Percentiles rank a stretch among this genome's conserved stretches.
These are phyloP conservation scores for Orchesella cincta DNA, from an alignment of 1,140 invertebrate genomes.

Conservation along the genomic window DNA sequence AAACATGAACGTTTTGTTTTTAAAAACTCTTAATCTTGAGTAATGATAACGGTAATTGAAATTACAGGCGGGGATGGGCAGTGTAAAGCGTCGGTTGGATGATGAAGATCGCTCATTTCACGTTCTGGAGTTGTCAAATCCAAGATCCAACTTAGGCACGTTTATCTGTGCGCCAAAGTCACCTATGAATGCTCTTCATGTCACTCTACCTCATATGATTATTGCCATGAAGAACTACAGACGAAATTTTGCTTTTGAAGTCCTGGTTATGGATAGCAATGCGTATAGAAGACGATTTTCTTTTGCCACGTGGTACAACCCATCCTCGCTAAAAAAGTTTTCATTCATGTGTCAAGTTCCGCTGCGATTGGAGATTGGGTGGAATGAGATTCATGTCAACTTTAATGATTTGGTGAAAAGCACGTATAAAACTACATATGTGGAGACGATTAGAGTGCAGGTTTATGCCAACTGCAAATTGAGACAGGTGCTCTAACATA, in stretches of 20 bases:
- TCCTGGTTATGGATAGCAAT: constrained; percentile 34
- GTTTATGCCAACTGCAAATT: constrained; percentile 69
- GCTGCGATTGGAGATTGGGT: constrained; percentile 67
- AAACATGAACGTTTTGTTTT: too few species aligned
- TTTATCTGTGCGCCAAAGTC: constrained; percentile 31
- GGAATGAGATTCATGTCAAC: constrained; percentile 62
- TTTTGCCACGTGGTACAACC: constrained; percentile 31
- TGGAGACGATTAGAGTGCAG: constrained; percentile 65
- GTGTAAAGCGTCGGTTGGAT: constrained; percentile 36
- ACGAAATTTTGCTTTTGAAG: constrained; percentile 36
- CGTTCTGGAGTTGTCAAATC: constrained; percentile 32
- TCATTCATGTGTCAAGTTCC: constrained; percentile 66
- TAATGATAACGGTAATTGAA: too few species aligned
- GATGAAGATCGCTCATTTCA: constrained; percentile 24
- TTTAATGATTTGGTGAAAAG: constrained; percentile 66
- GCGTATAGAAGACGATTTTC: constrained; percentile 32
- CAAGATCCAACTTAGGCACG: constrained; percentile 20
- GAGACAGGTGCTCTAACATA: constrained; percentile 51
- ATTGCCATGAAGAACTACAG: constrained; percentile 36
- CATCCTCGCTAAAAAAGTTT: constrained; percentile 17
- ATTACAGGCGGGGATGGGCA: constrained; percentile 30
- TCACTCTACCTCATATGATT: constrained; percentile 35
- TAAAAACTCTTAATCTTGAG: too few species aligned
- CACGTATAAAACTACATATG: constrained; percentile 68
- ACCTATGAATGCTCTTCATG: constrained; percentile 14